Conservation (phyloP, 2,888 invertebrate genomes). For the Archaeoteleia sp. region DNA sequence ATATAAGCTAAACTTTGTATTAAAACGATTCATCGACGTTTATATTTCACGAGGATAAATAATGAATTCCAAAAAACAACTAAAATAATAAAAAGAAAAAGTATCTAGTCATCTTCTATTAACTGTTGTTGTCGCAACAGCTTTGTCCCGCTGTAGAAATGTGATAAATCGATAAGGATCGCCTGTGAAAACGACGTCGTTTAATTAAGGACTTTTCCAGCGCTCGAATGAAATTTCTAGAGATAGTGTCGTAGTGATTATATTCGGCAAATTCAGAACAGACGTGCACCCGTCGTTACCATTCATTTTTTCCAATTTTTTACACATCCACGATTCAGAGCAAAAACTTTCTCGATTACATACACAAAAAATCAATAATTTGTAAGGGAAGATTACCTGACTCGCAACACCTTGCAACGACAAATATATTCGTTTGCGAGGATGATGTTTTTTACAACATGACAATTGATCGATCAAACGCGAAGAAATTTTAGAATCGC, state of each 20-base stretch:
- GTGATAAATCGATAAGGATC: constrained; percentile 29
- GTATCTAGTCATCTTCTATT: too few species aligned
- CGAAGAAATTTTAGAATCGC: too few species aligned
- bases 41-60: too few species aligned
- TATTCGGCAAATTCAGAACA: too few species aligned
- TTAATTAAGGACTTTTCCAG: constrained; percentile 33
- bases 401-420: constrained; percentile 23
- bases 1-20: too few species aligned
- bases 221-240: constrained; percentile 24
- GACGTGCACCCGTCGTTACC: too few species aligned
- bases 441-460: too few species aligned
- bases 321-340: constrained; percentile 22
- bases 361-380: constrained; percentile 32
- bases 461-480: background rate
- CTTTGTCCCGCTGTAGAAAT: background rate
- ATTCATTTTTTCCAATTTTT: constrained; percentile 33
- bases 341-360: constrained; percentile 38
- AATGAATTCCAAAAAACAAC: too few species aligned
- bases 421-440: constrained; percentile 22
- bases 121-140: background rate
- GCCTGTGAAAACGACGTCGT: constrained; percentile 38
- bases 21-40: too few species aligned
- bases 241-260: too few species aligned
- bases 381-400: constrained; percentile 15
- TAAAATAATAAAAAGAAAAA: too few species aligned